phyloP scores from a whole-genome alignment of 2,113 vertebrate genomes.

The Scartelaos histophorus region DNA sequence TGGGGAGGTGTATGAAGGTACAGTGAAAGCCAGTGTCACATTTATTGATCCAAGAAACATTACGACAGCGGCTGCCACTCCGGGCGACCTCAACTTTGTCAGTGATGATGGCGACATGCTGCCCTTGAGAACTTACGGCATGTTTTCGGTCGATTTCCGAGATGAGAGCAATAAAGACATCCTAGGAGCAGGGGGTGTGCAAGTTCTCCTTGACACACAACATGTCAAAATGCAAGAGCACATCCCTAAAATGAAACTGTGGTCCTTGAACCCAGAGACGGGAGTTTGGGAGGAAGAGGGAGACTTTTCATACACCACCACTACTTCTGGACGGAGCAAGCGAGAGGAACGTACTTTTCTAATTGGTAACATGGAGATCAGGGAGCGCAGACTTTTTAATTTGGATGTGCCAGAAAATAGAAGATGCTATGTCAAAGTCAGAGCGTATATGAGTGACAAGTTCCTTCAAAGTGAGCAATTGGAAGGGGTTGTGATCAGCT shows the following conservation, averaged over 20 bases:
- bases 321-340: slow-evolving; percentile 65
- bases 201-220: slow-evolving; percentile 83
- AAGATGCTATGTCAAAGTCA: slow-evolving; percentile 96
- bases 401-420: slow-evolving; percentile 94
- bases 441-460: slow-evolving; percentile 92
- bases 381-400: slow-evolving; percentile 93
- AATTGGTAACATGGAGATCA: slow-evolving; percentile 91
- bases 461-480: slow-evolving; percentile 88
- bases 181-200: slow-evolving; percentile 81
- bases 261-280: slow-evolving; percentile 89
- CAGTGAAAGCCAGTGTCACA: slow-evolving; percentile 89
- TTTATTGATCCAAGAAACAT: slow-evolving; percentile 93
- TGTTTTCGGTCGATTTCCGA: slow-evolving; percentile 92
- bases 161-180: slow-evolving; percentile 76
- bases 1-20: slow-evolving; percentile 84
- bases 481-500: slow-evolving; percentile 88
- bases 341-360: slow-evolving; percentile 93
- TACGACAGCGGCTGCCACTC: slow-evolving; percentile 78
- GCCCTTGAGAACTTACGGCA: slow-evolving; percentile 91
- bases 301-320: slow-evolving; percentile 71
- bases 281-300: slow-evolving; percentile 95
- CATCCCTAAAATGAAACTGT: slow-evolving; percentile 87
- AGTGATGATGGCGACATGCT: slow-evolving; percentile 85
- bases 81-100: slow-evolving; percentile 90
- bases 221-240: slow-evolving; percentile 91